Percentiles rank a stretch among this genome's conserved stretches.
Evolutionary conservation across 2,888 invertebrate species (phyloP).

Genomic region (Heliconius hortense): DNA sequence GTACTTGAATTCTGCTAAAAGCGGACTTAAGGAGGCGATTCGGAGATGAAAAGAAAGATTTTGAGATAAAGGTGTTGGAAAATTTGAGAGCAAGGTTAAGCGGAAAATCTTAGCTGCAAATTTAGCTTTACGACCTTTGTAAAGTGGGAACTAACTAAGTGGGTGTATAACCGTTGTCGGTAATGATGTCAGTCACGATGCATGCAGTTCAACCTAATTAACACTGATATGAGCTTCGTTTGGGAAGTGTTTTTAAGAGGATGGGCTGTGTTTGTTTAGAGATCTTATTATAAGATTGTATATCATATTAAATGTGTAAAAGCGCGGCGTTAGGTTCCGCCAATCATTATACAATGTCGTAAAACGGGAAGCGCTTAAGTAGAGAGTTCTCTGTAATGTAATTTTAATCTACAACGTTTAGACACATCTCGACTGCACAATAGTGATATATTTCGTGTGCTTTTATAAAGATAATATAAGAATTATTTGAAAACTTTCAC

Average conservation of each 20-base stretch:
- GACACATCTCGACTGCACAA: background rate
- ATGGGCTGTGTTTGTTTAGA: background rate
- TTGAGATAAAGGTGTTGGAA: slow-evolving; percentile 38
- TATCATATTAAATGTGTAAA: background rate
- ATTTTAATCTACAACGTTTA: background rate
- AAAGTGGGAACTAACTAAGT: background rate
- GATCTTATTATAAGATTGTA: background rate
- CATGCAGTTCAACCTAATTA: slow-evolving; percentile 1
- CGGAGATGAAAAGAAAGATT: slow-evolving; percentile 41
- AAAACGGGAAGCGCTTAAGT: no score
- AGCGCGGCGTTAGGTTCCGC: no score
- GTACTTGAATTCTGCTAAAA: slow-evolving; percentile 33
- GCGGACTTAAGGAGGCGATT: slow-evolving; percentile 38
- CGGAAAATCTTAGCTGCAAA: slow-evolving; percentile 16
- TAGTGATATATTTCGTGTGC: background rate
- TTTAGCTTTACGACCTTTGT: background rate
- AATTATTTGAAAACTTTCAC: background rate
- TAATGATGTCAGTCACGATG: background rate
- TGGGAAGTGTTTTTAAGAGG: background rate
- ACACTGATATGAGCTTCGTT: background rate
- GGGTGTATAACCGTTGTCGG: background rate
- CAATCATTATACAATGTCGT: no score
- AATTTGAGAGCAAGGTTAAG: slow-evolving; percentile 32
- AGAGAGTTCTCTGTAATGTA: background rate
- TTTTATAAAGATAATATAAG: background rate